Percentiles rank a stretch among this genome's conserved stretches.
Conservation (phyloP, 92 coral and sea anemone species). For the Metridium senile region DNA sequence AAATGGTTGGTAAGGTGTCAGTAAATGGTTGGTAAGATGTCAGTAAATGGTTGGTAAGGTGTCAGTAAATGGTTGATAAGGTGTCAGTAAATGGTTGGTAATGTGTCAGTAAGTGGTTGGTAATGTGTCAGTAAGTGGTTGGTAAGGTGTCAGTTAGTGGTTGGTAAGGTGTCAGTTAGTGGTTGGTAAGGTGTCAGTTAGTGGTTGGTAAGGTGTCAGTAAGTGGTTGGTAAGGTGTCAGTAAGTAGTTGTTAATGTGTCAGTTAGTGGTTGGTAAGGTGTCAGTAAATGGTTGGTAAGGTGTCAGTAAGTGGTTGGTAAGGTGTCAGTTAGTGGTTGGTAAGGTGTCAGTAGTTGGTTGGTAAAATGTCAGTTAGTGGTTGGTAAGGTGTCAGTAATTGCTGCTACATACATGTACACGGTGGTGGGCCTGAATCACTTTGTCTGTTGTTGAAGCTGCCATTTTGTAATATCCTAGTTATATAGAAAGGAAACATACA, state of each 20-base stretch:
- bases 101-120: not conserved
- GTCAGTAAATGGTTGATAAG: too few species aligned
- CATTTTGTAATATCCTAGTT: slow-evolving; percentile 75
- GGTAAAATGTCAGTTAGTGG: slow-evolving; percentile 3
- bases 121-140: not conserved
- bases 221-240: slow-evolving; percentile 16
- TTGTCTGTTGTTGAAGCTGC: slow-evolving; percentile 77
- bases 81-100: not conserved
- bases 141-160: slow-evolving; percentile 4
- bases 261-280: slow-evolving; percentile 15
- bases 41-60: too few species aligned
- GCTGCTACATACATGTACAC: slow-evolving; percentile 66
- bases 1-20: too few species aligned
- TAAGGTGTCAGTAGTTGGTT: slow-evolving; percentile 11
- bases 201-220: slow-evolving; percentile 13
- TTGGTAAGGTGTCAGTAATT: slow-evolving; percentile 7
- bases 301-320: slow-evolving; percentile 14
- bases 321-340: slow-evolving; percentile 14
- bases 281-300: slow-evolving; percentile 14
- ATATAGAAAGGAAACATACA: not conserved
- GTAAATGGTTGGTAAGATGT: too few species aligned
- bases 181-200: slow-evolving; percentile 13
- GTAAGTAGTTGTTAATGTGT: slow-evolving; percentile 6
- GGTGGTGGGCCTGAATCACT: slow-evolving; percentile 77
- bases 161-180: slow-evolving; percentile 14